Base-by-base conservation (phyloP, 2,797 vertebrate genomes). In the Mycteria americana region DNA sequence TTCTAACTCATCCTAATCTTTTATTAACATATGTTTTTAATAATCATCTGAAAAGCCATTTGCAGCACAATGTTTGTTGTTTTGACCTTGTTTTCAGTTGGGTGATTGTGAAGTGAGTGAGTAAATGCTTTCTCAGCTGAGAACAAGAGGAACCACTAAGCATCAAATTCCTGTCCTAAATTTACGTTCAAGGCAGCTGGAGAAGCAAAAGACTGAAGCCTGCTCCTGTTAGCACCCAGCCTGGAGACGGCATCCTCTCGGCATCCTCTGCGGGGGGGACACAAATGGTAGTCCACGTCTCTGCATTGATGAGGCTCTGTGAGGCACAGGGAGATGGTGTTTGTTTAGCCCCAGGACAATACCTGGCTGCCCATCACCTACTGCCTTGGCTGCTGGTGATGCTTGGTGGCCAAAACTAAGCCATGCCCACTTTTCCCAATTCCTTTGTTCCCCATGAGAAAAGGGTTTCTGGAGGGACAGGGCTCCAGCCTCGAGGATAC, bases 91-190 rank as follows among this genome's bases (percentile, higher is more conserved):
- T 91, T 96, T 70, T 89, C 75, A 54, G 62, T 21, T 4, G 68
- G 68, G 41, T 91, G 82, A 87, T 91, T 91, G 91, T 69, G 87
- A 89, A 73, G 35, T 37, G 75, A 95, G 68, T 45, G 48, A 59
- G 59, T 91, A 82, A 93, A 95, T 93, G 78, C 53, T 93, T 88
- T 85, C 89, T 91, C 84, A 88, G 68, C 72, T 75, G 85, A 94
- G 89, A 89, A 88, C 41, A 89, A 79, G 45, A 91, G 68, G 75
- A 74, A 73, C 39, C 68, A 77, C 85, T 91, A 80, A 93, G 72
- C 85, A 75, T 92, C 89, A 51, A 92, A 45, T 54, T 81, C 92
- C 73, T 72, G 79, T 67, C 69, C 91, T 85, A 81, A 81, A 89
- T 83, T 91, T 60, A 64, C 4, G 17, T 50, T 57, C 33, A 30